Conservation (phyloP, 2,888 invertebrate genomes). For the Chrysina gloriosa region DNA sequence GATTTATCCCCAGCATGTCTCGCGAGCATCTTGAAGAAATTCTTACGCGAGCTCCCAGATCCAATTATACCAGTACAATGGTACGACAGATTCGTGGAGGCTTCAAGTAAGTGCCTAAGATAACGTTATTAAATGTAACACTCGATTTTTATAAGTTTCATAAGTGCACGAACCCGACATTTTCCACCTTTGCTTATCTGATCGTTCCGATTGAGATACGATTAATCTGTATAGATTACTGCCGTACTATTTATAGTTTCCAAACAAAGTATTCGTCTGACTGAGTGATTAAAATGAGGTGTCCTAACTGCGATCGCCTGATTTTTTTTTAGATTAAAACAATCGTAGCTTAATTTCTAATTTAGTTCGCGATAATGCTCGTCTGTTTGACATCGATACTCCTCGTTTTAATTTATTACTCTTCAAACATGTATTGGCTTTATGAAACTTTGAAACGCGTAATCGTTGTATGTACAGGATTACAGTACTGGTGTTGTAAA, state of each 20-base stretch:
- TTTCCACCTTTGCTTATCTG: slow-evolving; percentile 7
- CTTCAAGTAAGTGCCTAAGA: slow-evolving; percentile 60
- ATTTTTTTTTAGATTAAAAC: slow-evolving; percentile 11
- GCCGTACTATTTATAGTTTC: slow-evolving; percentile 13
- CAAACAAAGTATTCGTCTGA: slow-evolving; percentile 8
- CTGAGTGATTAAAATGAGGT: neutral
- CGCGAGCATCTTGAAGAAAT: slow-evolving; percentile 76
- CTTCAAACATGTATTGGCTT: too few relatives aligned
- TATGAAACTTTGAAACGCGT: too few relatives aligned
- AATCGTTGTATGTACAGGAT: too few relatives aligned
- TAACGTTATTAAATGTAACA: too few relatives aligned
- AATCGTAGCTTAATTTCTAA: slow-evolving; percentile 6
- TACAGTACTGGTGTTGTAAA: too few relatives aligned
- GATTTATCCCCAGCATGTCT: slow-evolving; percentile 69
- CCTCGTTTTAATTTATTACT: neutral
- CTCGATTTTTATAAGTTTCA: neutral
- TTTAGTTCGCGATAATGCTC: slow-evolving; percentile 1
- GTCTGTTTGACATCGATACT: neutral
- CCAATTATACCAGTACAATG: slow-evolving; percentile 80
- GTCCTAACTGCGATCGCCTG: slow-evolving; percentile 4
- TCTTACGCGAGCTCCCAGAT: slow-evolving; percentile 78
- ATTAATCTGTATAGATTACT: slow-evolving; percentile 20
- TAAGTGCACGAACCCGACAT: neutral
- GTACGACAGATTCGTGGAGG: slow-evolving; percentile 78
- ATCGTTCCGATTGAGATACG: neutral